phyloP scores from a whole-genome alignment of 2,888 invertebrate genomes.

The Helobdella robusta region DNA sequence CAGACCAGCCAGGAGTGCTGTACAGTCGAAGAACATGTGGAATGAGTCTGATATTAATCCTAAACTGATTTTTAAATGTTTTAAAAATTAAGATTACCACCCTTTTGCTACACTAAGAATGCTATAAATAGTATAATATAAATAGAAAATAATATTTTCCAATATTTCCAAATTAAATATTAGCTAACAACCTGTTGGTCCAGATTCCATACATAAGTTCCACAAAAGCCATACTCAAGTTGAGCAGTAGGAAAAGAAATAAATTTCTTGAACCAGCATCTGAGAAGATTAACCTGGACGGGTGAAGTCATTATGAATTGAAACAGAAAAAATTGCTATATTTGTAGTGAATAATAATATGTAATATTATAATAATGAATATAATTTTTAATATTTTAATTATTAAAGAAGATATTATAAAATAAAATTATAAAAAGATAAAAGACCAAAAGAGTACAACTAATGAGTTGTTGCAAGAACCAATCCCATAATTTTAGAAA shows the following conservation, averaged over 20 bases:
- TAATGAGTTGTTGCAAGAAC: too few species aligned
- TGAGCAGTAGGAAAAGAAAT: conserved; percentile 79
- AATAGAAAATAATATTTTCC: background rate
- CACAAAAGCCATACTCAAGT: conserved; percentile 90
- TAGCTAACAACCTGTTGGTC: conserved; percentile 49
- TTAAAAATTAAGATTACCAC: background rate
- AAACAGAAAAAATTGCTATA: too few species aligned
- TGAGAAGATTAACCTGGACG: conserved; percentile 71
- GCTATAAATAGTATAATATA: background rate
- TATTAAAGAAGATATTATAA: background rate
- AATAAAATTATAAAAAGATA: background rate
- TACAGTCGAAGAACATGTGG: conserved; percentile 99
- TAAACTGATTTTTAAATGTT: conserved; percentile 51
- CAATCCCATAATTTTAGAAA: too few species aligned
- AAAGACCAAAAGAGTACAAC: background rate
- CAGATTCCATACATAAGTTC: conserved; percentile 75
- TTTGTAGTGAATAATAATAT: too few species aligned
- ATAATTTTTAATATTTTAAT: background rate
- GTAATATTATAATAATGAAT: conserved; percentile 32
- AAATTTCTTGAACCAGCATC: conserved; percentile 86
- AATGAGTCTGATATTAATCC: conserved; percentile 95
- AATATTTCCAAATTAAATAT: too few species aligned
- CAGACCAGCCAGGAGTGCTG: conserved; percentile 82
- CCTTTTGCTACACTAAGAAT: background rate
- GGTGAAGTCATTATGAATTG: too few species aligned